Evolutionary conservation across 2,113 vertebrate genomes (phyloP).

Genomic region (Nesogale talazaci): DNA sequence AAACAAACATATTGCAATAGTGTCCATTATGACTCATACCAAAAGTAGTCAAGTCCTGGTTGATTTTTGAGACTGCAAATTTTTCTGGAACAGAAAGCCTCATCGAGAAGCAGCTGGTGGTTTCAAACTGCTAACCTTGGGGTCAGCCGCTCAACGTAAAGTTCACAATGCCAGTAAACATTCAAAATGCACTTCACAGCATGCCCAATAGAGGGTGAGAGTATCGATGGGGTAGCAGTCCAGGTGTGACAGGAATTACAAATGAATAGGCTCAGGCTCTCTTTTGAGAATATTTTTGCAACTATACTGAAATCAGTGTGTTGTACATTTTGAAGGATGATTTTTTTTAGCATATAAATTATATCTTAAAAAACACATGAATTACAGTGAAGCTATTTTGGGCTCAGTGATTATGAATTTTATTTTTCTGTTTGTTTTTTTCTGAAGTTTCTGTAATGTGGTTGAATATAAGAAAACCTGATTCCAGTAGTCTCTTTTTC

Average conservation of each 20-base stretch:
- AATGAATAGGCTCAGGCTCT: not conserved
- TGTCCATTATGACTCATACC: no score
- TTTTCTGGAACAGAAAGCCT: no score
- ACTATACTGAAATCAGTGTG: not conserved
- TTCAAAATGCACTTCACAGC: not conserved
- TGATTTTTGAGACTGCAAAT: not conserved
- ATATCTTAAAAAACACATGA: conserved; percentile 1
- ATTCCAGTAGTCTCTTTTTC: no score
- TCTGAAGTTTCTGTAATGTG: no score
- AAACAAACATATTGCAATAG: no score
- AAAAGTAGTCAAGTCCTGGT: no score
- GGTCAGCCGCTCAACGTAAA: not conserved
- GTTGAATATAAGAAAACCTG: no score
- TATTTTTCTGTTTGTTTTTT: no score
- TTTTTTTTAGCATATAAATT: not conserved
- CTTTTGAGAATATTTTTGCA: not conserved
- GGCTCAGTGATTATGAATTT: not conserved
- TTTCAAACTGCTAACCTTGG: no score
- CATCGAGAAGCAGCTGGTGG: not conserved
- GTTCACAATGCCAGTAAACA: no score
- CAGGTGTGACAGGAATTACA: not conserved
- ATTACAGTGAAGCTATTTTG: not conserved
- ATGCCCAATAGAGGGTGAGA: not conserved
- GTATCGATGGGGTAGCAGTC: not conserved
- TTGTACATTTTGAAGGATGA: not conserved